Base-by-base conservation (phyloP, 1,140 invertebrate genomes). In the Neuroterus valhalla region DNA sequence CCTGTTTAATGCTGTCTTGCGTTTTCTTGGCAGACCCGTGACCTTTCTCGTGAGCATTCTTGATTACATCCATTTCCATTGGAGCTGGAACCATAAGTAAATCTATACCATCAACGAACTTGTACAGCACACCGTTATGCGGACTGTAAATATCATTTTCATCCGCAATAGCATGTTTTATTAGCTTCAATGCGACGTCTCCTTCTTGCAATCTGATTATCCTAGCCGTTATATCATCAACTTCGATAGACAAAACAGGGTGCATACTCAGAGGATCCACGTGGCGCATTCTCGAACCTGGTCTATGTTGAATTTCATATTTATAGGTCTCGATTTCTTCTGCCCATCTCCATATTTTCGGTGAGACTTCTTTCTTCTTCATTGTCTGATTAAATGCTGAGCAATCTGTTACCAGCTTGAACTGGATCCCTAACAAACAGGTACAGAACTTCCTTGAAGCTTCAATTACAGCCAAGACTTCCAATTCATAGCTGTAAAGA, bases 211-310 rank as follows among this genome's bases (percentile, higher is more conserved):
- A 45, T 12, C 5, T 15, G 12, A 42, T 68, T 42, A 73, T 48
- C 0, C 45, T 6, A 0, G 72, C 62, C 0, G 67, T 66, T 0
- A 50, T 23, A 46, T 72, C 62, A 11, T 68, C 46, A 44, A 46
- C 23, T 14, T 78, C 75, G 68, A 42, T 45, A 15, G 46, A 14
- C 2, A 70, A 11, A 3, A 70, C 45, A 12, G 82, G 83, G 62
- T 86, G 78, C 1, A 84, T 66, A 66, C 86, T 88, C 1, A 89
- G 71, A 2, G 85, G 85, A 79, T 90, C 87, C 0, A 85, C 86
- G 66, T 88, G 85, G 23, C 76, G 52, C 81, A 87, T 86, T 44
- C 74, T 78, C 38, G 21, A 43, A 2, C 85, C 82, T 6, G 83
- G 69, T 6, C 81, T 12, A 70, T 87, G 79, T 68, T 84, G 78